A percentile compares a stretch with the other conserved stretches of the same genome.
Conservation (phyloP, 2,888 invertebrate species). For the Eupithecia tripunctaria region DNA sequence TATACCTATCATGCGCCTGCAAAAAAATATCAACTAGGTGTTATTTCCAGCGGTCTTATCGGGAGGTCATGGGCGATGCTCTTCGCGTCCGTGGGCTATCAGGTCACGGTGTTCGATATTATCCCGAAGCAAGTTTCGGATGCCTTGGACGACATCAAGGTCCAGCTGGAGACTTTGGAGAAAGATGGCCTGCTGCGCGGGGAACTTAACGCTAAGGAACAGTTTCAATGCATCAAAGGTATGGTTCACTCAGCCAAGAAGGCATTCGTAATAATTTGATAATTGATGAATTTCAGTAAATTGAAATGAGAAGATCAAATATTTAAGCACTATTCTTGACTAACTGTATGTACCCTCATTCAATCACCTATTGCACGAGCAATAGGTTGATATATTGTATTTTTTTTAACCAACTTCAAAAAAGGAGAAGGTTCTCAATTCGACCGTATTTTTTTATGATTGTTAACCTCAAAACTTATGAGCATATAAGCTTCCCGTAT, state of each 20-base stretch:
- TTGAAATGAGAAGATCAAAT: too few species aligned
- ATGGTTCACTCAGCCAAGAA: neutral
- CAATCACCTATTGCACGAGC: too few species aligned
- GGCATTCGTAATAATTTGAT: too few species aligned
- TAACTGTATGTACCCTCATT: too few species aligned
- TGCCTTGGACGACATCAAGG: slow-evolving; percentile 89
- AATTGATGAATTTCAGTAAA: too few species aligned
- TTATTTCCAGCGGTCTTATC: slow-evolving; percentile 92
- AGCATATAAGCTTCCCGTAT: too few species aligned
- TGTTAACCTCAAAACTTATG: too few species aligned
- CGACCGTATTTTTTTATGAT: too few species aligned
- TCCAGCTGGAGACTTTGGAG: slow-evolving; percentile 89
- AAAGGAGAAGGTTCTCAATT: too few species aligned
- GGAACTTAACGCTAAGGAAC: slow-evolving; percentile 88
- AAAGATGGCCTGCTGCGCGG: slow-evolving; percentile 90
- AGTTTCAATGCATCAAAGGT: slow-evolving; percentile 91
- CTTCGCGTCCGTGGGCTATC: slow-evolving; percentile 96
- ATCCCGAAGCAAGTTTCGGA: slow-evolving; percentile 89
- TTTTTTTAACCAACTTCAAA: too few species aligned
- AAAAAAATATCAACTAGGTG: neutral
- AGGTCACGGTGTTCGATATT: slow-evolving; percentile 94
- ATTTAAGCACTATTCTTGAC: too few species aligned
- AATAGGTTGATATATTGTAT: too few species aligned
- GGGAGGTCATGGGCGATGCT: slow-evolving; percentile 99
- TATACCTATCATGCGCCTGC: neutral